phyloP scores from a whole-genome alignment of 2,797 vertebrate genomes.

The Hydrolagus colliei region DNA sequence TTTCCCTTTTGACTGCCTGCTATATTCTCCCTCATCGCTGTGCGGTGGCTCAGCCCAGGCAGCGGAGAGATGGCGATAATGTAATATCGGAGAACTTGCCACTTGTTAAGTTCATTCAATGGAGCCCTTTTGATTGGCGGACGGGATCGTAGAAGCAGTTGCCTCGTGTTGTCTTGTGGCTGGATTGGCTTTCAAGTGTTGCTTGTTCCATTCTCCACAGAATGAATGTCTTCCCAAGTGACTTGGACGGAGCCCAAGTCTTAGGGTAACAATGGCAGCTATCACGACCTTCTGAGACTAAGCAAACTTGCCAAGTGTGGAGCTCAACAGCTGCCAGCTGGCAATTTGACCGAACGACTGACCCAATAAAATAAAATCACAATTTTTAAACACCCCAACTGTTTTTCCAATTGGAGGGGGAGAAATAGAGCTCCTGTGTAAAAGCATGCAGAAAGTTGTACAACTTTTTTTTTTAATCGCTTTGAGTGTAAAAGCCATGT shows the following conservation, averaged over 20 bases:
- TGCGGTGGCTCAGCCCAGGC: no score
- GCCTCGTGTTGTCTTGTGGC: not conserved
- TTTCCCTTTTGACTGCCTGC: no score
- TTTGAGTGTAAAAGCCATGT: not conserved
- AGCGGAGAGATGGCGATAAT: not conserved
- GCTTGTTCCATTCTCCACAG: slow-evolving; percentile 8
- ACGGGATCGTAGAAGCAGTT: not conserved
- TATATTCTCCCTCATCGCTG: no score
- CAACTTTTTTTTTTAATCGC: no score
- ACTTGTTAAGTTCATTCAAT: not conserved
- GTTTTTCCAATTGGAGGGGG: not conserved
- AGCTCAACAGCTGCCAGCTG: slow-evolving; percentile 16
- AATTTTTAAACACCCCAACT: not conserved
- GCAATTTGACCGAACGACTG: slow-evolving; percentile 6
- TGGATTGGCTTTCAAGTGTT: not conserved
- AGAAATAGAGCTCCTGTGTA: no score
- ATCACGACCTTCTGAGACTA: slow-evolving; percentile 13
- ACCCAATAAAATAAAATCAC: not conserved
- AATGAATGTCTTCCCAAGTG: slow-evolving; percentile 4
- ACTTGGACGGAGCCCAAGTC: slow-evolving; percentile 9
- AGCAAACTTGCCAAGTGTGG: not conserved
- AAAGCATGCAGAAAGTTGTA: not conserved
- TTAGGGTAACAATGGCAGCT: not conserved
- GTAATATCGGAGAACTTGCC: not conserved
- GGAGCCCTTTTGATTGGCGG: not conserved